Evolutionary conservation across 1,140 invertebrate species (phyloP), one percentile per base, ranked within the genome.

Genomic region (Drosophila burlai): DNA sequence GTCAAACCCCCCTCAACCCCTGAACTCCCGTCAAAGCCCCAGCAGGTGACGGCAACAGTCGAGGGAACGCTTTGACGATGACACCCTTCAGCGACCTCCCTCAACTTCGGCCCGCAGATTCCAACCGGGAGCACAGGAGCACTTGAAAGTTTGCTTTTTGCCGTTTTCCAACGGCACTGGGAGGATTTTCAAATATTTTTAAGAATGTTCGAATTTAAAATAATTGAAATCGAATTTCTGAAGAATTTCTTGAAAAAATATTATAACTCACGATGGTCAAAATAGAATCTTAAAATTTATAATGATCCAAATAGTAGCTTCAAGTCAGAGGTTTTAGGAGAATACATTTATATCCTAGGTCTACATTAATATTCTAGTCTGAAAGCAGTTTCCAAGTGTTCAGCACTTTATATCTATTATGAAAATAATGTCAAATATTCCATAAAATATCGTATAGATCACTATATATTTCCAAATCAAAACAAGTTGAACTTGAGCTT

Each of bases 11-110:
- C 0, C 4, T 3, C 26, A 4, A 24, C 4, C 18, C n/a, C 26
- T 38, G 11, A 38, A 38, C 36, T 16, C 11, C 43, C 13, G 10
- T 1, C 6, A 26, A 57, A 15, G 2, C 63, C 63, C 40, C 57
- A 42, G 29, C 42, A 66, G 61, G 58, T 66, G 63, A 63, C 29
- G 63, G 63, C 49, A 68, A 43, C 67, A 68, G 69, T 36, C 42
- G 54, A 72, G 68, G 54, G 54, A 73, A 36, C 69, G 71, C 69
- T 61, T 74, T 60, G 64, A 43, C 24, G 55, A 74, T 73, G 71
- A 74, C 71, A 74, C 71, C 68, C 71, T 73, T 74, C 71, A 73
- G 71, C 69, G 71, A 74, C 68, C 68, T 74, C 71, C 71, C 71
- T 73, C 68, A 61, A 74, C 68, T 26, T 58, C 2, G n/a, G 11